phyloP scores from a whole-genome alignment of 2,888 invertebrate species.

The Coleophora deauratella region DNA sequence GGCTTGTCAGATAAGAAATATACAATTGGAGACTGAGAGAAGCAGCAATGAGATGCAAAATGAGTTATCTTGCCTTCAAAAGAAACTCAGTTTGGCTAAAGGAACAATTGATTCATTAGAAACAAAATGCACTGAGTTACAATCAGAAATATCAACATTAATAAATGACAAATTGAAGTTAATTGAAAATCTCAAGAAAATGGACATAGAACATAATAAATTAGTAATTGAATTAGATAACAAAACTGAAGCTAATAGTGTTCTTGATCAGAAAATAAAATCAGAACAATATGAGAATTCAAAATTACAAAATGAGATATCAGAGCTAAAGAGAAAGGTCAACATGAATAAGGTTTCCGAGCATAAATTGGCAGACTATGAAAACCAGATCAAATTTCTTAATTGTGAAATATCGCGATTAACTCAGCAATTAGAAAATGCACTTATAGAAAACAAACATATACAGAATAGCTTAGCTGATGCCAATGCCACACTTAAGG shows the following conservation, averaged over 20 bases:
- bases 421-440: conserved; percentile 72
- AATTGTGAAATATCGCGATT: conserved; percentile 75
- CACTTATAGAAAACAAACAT: conserved; percentile 79
- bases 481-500: conserved; percentile 76
- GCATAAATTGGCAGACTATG: conserved; percentile 61
- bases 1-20: conserved; percentile 74
- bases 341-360: conserved; percentile 58
- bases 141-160: conserved; percentile 75
- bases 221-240: conserved; percentile 79
- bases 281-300: conserved; percentile 71
- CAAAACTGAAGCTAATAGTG: conserved; percentile 80
- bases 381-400: conserved; percentile 71
- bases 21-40: conserved; percentile 85
- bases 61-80: conserved; percentile 77
- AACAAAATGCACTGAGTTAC: conserved; percentile 72
- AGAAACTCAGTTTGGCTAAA: conserved; percentile 75
- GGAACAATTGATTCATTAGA: conserved; percentile 74
- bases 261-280: conserved; percentile 78
- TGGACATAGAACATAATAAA: conserved; percentile 83
- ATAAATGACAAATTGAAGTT: conserved; percentile 78
- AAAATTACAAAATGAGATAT: conserved; percentile 68
- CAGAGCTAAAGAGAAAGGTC: conserved; percentile 72
- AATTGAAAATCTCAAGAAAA: conserved; percentile 74
- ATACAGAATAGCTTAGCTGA: conserved; percentile 82
- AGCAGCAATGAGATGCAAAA: conserved; percentile 80